Evolutionary conservation across 2,113 vertebrate genomes (phyloP).

Genomic region (Cynocephalus volans): DNA sequence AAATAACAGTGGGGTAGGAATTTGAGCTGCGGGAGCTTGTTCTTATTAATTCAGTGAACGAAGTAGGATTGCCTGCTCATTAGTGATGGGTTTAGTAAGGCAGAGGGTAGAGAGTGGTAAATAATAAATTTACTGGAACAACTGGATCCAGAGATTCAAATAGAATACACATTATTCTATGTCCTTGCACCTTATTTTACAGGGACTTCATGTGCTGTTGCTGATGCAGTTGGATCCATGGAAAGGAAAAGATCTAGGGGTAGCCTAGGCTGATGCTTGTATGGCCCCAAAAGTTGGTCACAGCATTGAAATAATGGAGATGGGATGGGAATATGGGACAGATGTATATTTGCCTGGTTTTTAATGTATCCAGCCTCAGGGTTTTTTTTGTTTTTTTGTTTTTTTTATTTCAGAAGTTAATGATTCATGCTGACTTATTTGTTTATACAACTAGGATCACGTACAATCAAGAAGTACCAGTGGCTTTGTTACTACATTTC

Average conservation of each 20-base stretch:
- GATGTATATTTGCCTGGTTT: neutral
- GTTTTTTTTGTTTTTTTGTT: slow-evolving; percentile 22
- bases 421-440: neutral
- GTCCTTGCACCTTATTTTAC: neutral
- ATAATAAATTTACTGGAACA: neutral
- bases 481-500: neutral
- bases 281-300: neutral
- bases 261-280: neutral
- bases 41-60: neutral
- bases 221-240: neutral
- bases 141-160: neutral
- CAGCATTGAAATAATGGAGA: neutral
- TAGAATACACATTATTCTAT: neutral
- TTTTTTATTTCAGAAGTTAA: neutral
- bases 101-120: neutral
- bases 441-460: neutral
- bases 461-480: neutral
- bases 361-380: neutral
- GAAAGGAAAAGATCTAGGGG: neutral
- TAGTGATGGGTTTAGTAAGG: neutral
- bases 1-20: neutral
- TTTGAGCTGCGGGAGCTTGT: neutral
- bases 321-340: neutral
- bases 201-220: neutral
- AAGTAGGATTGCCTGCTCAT: neutral